Base-by-base conservation (phyloP, 2,888 invertebrate genomes). In the Epirrita christyi region DNA sequence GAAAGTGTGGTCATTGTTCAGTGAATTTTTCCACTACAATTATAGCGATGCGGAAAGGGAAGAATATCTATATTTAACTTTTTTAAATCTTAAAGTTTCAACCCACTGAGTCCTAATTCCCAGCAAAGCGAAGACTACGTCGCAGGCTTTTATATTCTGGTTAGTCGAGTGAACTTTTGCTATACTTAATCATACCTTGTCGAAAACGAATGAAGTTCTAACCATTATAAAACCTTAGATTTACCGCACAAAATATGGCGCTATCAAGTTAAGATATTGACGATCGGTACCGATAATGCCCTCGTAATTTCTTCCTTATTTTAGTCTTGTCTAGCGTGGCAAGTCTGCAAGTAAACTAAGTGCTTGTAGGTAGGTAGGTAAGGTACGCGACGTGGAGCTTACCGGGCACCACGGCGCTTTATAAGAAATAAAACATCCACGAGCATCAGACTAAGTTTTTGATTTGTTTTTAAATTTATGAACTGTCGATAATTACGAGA, bases 221-320 rank as follows among this genome's bases (percentile, higher is more conserved):
- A n/a, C 43, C 42, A 48, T 55, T 45, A 40, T 32, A 2, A 9
- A 36, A 28, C 28, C 28, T 41, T 14, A 10, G 41, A 49, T 40
- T 44, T 46, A 40, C 8, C 45, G 27, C 14, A 34, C 11, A 55
- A 59, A 50, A 45, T 55, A 61, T 47, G 36, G 54, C 27, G 50
- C 54, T 48, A 55, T 61, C 48, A 37, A 51, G 37, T 47, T 42
- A 55, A 57, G 58, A 57, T 52, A 55, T 57, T 49, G 44, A 44
- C 27, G 53, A 38, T 54, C 54, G 58, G 55, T 61, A 58, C 34
- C 48, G 61, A 45, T 61, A 61, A 61, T 58, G 45, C 55, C 38
- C 50, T 48, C 55, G 48, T 55, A 51, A 58, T 58, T 51, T 50
- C 61, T 61, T 61, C 58, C 61, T 61, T 61, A 61, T 58, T 55